Evolutionary conservation across 2,888 invertebrate species (phyloP), one percentile per base, ranked within the genome.

Genomic region (Aphidius colemani): DNA sequence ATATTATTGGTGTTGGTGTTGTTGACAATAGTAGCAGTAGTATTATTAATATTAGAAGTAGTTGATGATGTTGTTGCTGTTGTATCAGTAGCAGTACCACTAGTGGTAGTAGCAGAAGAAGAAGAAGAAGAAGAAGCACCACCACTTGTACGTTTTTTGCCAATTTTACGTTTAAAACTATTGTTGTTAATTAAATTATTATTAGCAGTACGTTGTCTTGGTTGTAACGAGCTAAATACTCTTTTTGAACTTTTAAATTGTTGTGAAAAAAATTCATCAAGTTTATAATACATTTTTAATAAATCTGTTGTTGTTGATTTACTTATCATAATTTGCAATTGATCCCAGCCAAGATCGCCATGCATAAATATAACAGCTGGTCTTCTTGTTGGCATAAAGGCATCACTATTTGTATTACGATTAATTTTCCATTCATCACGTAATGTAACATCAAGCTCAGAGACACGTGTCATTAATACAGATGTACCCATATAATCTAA

Each of bases 401-500:
- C 83, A 69, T 86, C 86, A 7, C 83, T 79, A 46, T 79, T 78
- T 53, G 78, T 81, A 43, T 81, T 80, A 63, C 85, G 77, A 74
- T 85, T 85, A 53, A 91, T 87, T 75, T 90, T 89, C 96, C 96
- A 97, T 82, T 95, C 94, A 83, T 97, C 96, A 66, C 90, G 86
- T 67, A 96, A 85, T 63, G 90, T 89, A 0, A 94, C 91, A 59
- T 89, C 90, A 70, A 96, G 88, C 10, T 89, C 88, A 71, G 94
- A 94, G 55, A 96, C 93, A 58, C 96, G 86, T 8, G 92, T 92
- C 91, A 98, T 93, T 66, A 98, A 85, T 64, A 95, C 95, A 48
- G 94, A 91, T n/a, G 96, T 94, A 67, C 97, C 97, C 98, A 98
- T 98, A 86, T 98, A 98, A 85, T 98, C 98, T 65, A 98, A 85